These are phyloP conservation scores for Unio delphinus DNA, from an alignment of 2,888 invertebrate species.

Conservation along the genomic window DNA sequence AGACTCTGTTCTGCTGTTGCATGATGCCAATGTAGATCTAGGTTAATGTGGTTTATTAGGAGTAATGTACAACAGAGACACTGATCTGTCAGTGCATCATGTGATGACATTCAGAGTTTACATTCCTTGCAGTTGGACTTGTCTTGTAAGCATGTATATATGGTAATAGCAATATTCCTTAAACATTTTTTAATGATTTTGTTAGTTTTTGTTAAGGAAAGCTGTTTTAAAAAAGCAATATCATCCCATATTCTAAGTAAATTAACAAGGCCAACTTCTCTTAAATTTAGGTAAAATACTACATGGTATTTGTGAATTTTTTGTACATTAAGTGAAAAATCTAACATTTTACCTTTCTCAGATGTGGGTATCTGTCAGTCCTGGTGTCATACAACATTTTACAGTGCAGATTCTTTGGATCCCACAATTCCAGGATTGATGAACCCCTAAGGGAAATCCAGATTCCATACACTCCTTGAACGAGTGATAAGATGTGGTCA, in stretches of 20 bases:
- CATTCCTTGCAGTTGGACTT: no score
- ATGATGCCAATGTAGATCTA: no score
- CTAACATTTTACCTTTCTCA: slow-evolving; percentile 56
- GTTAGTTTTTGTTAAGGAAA: no score
- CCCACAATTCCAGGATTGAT: slow-evolving; percentile 74
- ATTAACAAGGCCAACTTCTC: not conserved
- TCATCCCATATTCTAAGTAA: not conserved
- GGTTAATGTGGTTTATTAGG: no score
- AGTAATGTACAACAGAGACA: no score
- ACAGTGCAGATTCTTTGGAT: slow-evolving; percentile 70
- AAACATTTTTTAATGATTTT: no score
- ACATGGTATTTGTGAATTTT: not conserved
- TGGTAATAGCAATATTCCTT: no score
- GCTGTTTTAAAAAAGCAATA: no score
- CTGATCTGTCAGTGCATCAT: no score
- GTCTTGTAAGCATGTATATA: no score
- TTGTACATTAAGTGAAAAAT: not conserved
- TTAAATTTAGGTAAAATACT: not conserved
- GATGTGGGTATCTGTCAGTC: slow-evolving; percentile 60
- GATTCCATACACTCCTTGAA: slow-evolving; percentile 70
- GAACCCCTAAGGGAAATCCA: slow-evolving; percentile 74
- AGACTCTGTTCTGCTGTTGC: no score
- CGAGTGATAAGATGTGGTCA: slow-evolving; percentile 72
- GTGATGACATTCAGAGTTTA: no score
- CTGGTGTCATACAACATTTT: slow-evolving; percentile 73